Percentiles rank a stretch among this genome's conserved stretches.
Conservation (phyloP, 2,888 invertebrate species). For the Drosophila eohydei region DNA sequence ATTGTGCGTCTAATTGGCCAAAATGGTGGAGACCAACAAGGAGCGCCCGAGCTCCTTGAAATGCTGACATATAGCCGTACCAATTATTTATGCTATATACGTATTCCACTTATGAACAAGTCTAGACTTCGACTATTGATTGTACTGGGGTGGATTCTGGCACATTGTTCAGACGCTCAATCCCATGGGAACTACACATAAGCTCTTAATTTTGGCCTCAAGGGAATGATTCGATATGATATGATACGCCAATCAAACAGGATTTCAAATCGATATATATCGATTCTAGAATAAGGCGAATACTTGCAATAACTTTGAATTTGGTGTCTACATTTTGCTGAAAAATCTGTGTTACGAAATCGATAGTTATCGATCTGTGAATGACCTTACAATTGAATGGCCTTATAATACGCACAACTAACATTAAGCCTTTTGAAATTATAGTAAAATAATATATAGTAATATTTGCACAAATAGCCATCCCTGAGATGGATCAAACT, state of each 20-base stretch:
- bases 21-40: constrained; percentile 58
- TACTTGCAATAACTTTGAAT: background rate
- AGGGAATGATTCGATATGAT: background rate
- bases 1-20: constrained; percentile 76
- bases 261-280: background rate
- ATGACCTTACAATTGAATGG: no score
- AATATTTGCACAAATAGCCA: no score
- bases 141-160: background rate
- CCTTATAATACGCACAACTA: no score
- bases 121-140: constrained; percentile 14
- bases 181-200: constrained; percentile 1
- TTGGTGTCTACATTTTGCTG: background rate
- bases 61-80: constrained; percentile 3
- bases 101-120: constrained; percentile 6
- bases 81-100: constrained; percentile 21
- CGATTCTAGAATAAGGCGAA: background rate
- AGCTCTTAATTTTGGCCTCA: background rate
- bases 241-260: background rate
- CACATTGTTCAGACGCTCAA: background rate
- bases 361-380: no score
- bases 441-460: no score
- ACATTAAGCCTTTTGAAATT: no score
- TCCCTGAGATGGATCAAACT: no score
- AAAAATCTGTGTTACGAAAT: no score
- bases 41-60: constrained; percentile 19